These are phyloP conservation scores for Steinernema feltiae DNA, from an alignment of 1,140 invertebrate genomes.

Conservation along the genomic window DNA sequence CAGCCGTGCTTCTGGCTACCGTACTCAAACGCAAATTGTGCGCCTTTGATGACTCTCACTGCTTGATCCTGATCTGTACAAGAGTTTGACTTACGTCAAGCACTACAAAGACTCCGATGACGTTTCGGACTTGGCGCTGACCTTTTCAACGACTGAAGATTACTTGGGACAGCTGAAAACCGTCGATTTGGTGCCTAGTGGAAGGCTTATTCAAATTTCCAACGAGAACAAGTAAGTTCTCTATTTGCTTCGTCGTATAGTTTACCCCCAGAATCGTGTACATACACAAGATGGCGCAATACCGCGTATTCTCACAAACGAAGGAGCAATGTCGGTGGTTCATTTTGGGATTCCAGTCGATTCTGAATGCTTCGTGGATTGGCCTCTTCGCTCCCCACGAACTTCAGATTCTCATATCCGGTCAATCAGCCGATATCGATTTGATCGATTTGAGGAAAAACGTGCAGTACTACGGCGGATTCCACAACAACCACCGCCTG, in stretches of 20 bases:
- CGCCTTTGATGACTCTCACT: slow-evolving; percentile 91
- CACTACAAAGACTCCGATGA: slow-evolving; percentile 70
- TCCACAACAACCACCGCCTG: slow-evolving; percentile 94
- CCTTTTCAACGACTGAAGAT: slow-evolving; percentile 93
- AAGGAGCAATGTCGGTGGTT: slow-evolving; percentile 92
- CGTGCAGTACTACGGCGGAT: slow-evolving; percentile 97
- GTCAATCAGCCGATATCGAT: slow-evolving; percentile 59
- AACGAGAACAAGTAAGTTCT: slow-evolving; percentile 84
- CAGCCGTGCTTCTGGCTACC: slow-evolving; percentile 94
- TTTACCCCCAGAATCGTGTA: slow-evolving; percentile 74
- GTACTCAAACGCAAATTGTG: slow-evolving; percentile 85
- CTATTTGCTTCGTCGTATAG: not conserved
- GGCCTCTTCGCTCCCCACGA: slow-evolving; percentile 91
- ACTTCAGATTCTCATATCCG: slow-evolving; percentile 65
- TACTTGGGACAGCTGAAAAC: slow-evolving; percentile 69
- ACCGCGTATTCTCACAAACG: slow-evolving; percentile 92
- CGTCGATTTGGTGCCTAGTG: slow-evolving; percentile 75
- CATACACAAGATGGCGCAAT: slow-evolving; percentile 96
- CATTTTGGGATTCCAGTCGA: slow-evolving; percentile 86
- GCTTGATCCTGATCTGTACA: slow-evolving; percentile 87
- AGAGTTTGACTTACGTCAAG: slow-evolving; percentile 87
- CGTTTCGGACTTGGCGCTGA: slow-evolving; percentile 82
- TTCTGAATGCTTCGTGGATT: slow-evolving; percentile 91
- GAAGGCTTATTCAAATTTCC: slow-evolving; percentile 81
- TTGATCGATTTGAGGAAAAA: slow-evolving; percentile 62